These are phyloP conservation scores for Poeciliopsis turrubarensis DNA, from an alignment of 2,113 vertebrate species.

Conservation along the genomic window DNA sequence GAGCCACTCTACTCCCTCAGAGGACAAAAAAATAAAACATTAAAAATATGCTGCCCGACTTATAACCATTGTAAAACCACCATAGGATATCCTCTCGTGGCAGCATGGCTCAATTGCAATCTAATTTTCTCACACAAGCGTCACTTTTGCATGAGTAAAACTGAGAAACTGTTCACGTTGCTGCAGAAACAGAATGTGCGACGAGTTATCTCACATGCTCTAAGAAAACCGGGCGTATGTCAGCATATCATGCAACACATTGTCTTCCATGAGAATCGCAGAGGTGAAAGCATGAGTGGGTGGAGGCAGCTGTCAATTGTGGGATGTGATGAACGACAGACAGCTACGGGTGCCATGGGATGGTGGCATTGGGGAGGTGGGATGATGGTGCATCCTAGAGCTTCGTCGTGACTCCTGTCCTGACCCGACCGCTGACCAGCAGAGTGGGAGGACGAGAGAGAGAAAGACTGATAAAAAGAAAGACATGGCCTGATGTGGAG, in stretches of 20 bases:
- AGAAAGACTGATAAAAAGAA: constrained; percentile 55
- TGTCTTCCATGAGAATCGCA: constrained; percentile 62
- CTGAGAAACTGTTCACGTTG: not conserved
- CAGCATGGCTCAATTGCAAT: not conserved
- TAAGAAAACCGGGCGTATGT: not conserved
- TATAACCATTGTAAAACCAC: not conserved
- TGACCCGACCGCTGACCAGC: constrained; percentile 65
- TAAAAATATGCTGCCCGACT: not conserved
- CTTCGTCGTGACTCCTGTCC: constrained; percentile 61
- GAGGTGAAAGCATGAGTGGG: constrained; percentile 69
- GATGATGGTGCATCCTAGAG: constrained; percentile 43
- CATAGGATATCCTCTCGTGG: not conserved
- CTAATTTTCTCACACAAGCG: not conserved
- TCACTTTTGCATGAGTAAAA: not conserved
- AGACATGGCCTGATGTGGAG: constrained; percentile 54
- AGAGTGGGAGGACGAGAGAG: constrained; percentile 70
- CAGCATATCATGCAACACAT: constrained; percentile 46
- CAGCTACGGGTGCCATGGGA: constrained; percentile 32
- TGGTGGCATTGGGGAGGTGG: constrained; percentile 19
- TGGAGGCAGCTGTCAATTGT: constrained; percentile 69
- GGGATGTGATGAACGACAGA: constrained; percentile 76
- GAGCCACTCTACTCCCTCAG: constrained; percentile 17
- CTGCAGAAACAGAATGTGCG: constrained; percentile 8
- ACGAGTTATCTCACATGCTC: not conserved
- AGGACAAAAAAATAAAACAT: not conserved